A percentile compares a stretch with the other conserved stretches of the same genome.
Conservation (phyloP, 2,113 vertebrate genomes). For the Hydrolagus affinis region DNA sequence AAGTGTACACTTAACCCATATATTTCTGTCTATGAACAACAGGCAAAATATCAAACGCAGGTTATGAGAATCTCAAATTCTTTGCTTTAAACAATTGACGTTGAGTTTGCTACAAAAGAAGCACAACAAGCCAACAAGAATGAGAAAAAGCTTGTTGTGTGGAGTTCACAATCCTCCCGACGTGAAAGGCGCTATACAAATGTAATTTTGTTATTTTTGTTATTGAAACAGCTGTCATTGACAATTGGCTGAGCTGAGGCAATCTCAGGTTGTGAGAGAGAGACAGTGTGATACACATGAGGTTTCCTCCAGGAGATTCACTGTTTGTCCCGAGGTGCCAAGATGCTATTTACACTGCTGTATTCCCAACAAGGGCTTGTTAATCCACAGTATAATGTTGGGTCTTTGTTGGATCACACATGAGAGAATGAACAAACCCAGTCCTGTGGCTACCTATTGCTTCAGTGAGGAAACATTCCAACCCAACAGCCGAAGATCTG, state of each 20-base stretch:
- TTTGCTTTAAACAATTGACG: not conserved
- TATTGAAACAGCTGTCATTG: too few relatives aligned
- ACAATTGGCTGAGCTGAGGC: too few relatives aligned
- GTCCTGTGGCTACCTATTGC: not conserved
- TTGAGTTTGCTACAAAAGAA: not conserved
- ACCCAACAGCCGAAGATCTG: not conserved
- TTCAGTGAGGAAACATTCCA: not conserved
- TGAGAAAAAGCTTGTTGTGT: not conserved
- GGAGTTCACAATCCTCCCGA: too few relatives aligned
- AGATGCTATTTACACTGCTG: too few relatives aligned
- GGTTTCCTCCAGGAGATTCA: too few relatives aligned
- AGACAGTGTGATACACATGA: too few relatives aligned
- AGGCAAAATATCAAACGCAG: not conserved
- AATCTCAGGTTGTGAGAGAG: too few relatives aligned
- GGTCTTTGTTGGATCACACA: not conserved
- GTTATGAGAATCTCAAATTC: not conserved
- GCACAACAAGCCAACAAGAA: not conserved
- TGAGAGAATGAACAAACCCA: not conserved
- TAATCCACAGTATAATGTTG: not conserved
- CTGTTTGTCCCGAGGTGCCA: too few relatives aligned
- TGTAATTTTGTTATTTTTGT: too few relatives aligned
- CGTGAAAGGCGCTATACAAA: too few relatives aligned
- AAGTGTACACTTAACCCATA: too few relatives aligned
- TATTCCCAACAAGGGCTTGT: too few relatives aligned
- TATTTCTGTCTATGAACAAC: not conserved